Percentiles rank a stretch among this genome's conserved stretches.
Evolutionary conservation across 2,888 invertebrate genomes (phyloP).

Genomic region (Cryptus armator): DNA sequence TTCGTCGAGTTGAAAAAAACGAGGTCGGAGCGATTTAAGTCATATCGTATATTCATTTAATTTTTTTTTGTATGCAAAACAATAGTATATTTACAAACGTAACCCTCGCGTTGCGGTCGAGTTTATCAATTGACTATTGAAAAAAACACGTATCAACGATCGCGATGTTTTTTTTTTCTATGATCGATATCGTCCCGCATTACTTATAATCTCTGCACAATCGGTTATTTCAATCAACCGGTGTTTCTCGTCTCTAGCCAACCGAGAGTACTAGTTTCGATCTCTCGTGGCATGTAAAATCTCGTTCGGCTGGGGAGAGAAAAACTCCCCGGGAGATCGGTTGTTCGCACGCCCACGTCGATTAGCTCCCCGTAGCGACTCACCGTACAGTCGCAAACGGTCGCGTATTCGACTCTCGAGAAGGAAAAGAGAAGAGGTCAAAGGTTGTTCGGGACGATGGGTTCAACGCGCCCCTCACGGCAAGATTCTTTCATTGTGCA

Average conservation of each 20-base stretch:
- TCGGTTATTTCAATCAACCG: neutral
- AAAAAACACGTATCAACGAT: neutral
- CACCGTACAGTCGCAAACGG: neutral
- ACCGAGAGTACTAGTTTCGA: neutral
- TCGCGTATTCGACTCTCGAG: constrained; percentile 23
- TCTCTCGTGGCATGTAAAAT: neutral
- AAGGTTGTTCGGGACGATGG: constrained; percentile 36
- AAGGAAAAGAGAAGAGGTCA: constrained; percentile 46
- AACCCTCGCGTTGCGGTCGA: neutral
- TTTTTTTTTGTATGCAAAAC: neutral
- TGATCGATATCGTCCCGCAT: neutral
- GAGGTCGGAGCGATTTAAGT: neutral
- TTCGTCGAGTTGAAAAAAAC: too few species aligned
- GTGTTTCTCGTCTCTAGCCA: neutral
- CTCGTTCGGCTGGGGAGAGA: neutral
- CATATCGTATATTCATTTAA: neutral
- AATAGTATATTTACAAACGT: neutral
- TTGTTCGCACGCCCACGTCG: constrained; percentile 38
- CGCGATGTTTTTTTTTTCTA: neutral
- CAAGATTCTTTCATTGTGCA: constrained; percentile 35
- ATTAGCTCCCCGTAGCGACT: constrained; percentile 24
- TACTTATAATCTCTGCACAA: neutral
- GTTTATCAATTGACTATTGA: neutral
- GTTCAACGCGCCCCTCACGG: constrained; percentile 42
- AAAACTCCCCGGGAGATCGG: constrained; percentile 28